Conservation (phyloP, 2,113 vertebrate genomes). For the Otocyon megalotis region DNA sequence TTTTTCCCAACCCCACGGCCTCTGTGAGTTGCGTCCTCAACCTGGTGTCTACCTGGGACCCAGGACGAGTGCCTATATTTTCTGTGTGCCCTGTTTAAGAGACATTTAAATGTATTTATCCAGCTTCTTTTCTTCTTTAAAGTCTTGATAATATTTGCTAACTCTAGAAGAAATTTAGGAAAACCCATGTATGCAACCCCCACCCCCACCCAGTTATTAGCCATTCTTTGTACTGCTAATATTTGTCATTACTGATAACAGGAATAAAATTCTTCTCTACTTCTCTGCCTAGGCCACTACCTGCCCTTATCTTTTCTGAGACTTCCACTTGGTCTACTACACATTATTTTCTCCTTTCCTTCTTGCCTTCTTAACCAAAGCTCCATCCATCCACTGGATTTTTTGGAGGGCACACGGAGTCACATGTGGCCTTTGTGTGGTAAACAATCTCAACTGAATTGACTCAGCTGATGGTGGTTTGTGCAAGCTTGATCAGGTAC, state of each 20-base stretch:
- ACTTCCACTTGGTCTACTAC: background rate
- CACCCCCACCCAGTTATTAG: no score
- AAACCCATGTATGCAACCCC: fast-evolving
- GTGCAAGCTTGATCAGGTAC: background rate
- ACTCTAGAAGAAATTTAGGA: background rate
- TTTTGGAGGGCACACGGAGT: background rate
- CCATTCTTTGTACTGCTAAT: background rate
- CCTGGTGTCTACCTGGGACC: no score
- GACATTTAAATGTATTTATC: background rate
- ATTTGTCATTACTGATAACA: background rate
- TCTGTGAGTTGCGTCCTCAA: background rate
- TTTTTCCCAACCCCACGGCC: background rate
- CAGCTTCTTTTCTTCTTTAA: background rate
- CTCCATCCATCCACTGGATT: background rate
- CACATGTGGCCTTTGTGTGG: background rate
- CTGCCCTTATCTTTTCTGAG: background rate
- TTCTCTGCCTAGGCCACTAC: background rate
- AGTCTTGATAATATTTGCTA: background rate
- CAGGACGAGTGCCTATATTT: background rate
- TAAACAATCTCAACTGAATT: background rate
- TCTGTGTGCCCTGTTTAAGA: background rate
- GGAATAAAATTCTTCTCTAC: background rate
- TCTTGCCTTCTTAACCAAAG: background rate
- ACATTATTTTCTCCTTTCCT: background rate
- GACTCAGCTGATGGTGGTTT: background rate